Conservation (phyloP, 2,797 vertebrate genomes). For the Lepus oiostolus region DNA sequence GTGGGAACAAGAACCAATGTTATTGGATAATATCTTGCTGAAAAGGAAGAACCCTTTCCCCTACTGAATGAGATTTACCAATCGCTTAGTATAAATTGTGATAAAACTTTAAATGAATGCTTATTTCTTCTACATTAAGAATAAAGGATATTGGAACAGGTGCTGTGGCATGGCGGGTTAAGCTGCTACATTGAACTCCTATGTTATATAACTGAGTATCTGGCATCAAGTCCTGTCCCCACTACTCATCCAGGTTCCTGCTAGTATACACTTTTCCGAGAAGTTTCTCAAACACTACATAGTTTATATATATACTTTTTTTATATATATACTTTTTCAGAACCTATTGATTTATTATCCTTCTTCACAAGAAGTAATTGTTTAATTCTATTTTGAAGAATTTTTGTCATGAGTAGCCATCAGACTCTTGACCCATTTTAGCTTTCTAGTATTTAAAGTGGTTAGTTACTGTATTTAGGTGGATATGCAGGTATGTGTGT, state of each 20-base stretch:
- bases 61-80: background rate
- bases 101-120: background rate
- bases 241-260: background rate
- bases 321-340: background rate
- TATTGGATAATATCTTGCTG: background rate
- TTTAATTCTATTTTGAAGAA: background rate
- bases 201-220: too few relatives aligned
- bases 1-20: background rate
- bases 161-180: too few relatives aligned
- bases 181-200: too few relatives aligned
- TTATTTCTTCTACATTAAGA: background rate
- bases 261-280: slow-evolving; percentile 15
- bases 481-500: too few relatives aligned
- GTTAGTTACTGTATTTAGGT: too few relatives aligned
- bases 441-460: background rate
- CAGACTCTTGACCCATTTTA: background rate
- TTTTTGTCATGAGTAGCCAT: background rate
- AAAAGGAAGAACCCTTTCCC: background rate
- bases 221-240: too few relatives aligned
- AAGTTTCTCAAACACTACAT: background rate
- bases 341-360: background rate
- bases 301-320: background rate
- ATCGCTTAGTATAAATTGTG: background rate
- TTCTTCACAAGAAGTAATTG: background rate
- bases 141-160: background rate